Evolutionary conservation across 2,113 vertebrate genomes (phyloP).

Genomic region (Vireo altiloquus): DNA sequence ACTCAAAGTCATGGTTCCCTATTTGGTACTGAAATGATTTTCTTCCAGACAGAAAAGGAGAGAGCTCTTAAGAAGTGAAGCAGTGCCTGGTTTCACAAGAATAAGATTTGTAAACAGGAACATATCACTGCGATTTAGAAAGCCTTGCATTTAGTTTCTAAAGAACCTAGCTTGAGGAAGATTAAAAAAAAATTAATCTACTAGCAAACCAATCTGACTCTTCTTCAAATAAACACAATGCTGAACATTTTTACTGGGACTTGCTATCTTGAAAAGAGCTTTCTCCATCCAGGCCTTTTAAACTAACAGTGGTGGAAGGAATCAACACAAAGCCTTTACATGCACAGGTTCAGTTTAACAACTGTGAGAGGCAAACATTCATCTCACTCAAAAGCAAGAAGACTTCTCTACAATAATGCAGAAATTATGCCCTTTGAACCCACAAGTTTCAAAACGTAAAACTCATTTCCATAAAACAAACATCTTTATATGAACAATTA

Average conservation of each 20-base stretch:
- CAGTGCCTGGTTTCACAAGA: neutral
- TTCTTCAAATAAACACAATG: neutral
- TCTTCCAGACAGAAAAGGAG: neutral
- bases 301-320: neutral
- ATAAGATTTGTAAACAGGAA: neutral
- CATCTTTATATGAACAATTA: accelerated
- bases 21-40: neutral
- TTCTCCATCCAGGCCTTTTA: neutral
- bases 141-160: neutral
- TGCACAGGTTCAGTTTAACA: neutral
- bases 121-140: neutral
- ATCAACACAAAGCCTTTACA: neutral
- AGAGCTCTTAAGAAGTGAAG: neutral
- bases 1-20: neutral
- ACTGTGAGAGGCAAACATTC: neutral
- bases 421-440: neutral
- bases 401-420: neutral
- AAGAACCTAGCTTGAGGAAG: neutral
- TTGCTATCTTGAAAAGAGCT: neutral
- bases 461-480: neutral
- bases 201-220: neutral
- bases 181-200: neutral
- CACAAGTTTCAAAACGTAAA: neutral
- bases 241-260: neutral
- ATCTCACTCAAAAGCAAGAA: neutral